Evolutionary conservation across 2,888 invertebrate species (phyloP), one percentile per base, ranked within the genome.

Genomic region (Chironomus riparius): DNA sequence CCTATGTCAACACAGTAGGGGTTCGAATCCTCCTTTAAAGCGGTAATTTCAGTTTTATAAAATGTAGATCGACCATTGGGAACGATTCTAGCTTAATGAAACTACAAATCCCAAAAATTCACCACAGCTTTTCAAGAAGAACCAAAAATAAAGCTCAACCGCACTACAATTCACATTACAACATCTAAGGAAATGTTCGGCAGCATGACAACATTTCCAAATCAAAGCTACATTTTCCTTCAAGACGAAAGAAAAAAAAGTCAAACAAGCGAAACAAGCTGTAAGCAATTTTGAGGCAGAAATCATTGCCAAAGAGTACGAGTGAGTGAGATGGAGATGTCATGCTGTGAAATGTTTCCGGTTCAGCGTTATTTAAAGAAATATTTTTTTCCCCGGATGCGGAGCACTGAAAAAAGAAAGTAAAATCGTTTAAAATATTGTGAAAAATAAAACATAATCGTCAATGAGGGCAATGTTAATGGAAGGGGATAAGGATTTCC

Each of bases 291-390:
- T n/a, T 15, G 4, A 65, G 56, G 18, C 18, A 18, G 18, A 18
- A 18, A 18, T 56, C 18, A n/a, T n/a, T 4, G 56, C 18, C 56
- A n/a, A 15, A 50, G 56, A 15, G 50, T 50, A 15, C 15, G 50
- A 62, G 21, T 22, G 13, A 50, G 56, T 56, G 56, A 56, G 18
- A 56, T 18, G 47, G 7, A 18, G 18, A 56, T 50, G 70, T 56
- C 72, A 72, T 62, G 72, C 72, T 72, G 72, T 72, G 72, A 72
- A 72, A 72, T 71, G 21, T 61, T 71, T 71, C 71, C 71, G 71
- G 71, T 72, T 56, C 50, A 18, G 62, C 62, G 62, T 72, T 72
- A 72, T 47, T 38, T 72, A 50, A 50, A 72, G 2, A 38, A 71
- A 72, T 28, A 28, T 28, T 4, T 28, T 10, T 10, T 72, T 72